phyloP scores from a whole-genome alignment of 2,797 vertebrate species.

The Cryptoprocta ferox region DNA sequence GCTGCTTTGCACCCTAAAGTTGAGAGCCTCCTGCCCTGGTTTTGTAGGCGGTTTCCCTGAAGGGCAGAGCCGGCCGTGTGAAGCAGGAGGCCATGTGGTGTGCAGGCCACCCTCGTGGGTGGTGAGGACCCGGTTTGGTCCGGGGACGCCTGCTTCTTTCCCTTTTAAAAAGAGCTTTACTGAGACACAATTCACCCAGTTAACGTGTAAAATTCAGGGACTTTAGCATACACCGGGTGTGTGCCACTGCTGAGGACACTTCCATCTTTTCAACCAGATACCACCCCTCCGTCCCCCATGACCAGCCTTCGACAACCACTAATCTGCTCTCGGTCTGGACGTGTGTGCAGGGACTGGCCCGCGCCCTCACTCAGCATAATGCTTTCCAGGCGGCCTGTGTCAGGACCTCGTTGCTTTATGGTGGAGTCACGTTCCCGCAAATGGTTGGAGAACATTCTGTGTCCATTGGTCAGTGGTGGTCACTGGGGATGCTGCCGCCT shows the following conservation, averaged over 20 bases:
- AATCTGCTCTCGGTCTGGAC: background rate
- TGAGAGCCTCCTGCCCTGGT: background rate
- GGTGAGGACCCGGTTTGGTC: background rate
- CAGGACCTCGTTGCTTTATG: background rate
- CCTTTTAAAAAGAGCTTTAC: background rate
- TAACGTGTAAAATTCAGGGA: background rate
- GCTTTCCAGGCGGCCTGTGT: background rate
- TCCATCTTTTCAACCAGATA: background rate
- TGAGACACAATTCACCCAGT: background rate
- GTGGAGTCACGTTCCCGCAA: background rate
- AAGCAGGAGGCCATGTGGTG: accelerated
- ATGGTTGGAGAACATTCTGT: background rate
- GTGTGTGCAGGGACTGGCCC: too few species aligned
- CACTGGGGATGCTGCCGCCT: background rate
- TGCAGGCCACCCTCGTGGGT: background rate
- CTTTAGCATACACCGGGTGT: background rate
- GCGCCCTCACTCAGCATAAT: background rate
- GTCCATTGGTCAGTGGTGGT: background rate
- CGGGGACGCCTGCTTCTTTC: accelerated
- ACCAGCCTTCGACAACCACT: background rate
- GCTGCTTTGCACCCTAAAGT: too few species aligned
- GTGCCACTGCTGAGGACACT: too few species aligned
- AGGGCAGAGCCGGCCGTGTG: background rate
- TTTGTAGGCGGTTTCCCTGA: background rate
- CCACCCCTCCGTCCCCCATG: accelerated